Evolutionary conservation across 1,140 invertebrate genomes (phyloP), one percentile per base, ranked within the genome.

Genomic region (Apocrypta bakeri): DNA sequence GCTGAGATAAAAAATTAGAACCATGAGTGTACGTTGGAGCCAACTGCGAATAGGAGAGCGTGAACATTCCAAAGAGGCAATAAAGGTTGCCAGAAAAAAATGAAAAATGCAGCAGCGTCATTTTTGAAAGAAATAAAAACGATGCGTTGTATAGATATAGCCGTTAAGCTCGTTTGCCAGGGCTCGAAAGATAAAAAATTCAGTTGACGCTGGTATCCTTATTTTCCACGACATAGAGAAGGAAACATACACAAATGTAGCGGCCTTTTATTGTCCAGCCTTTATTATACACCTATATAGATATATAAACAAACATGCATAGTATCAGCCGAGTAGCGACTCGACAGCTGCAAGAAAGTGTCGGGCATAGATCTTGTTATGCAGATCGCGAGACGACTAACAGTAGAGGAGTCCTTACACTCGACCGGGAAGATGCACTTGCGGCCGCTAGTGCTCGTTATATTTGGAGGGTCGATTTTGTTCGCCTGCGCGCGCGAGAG

Each of bases 331-430:
- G 21, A 14, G 31, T 71, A 63, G 56, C 64, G 24, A 31, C 31
- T 9, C 31, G 31, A 24, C 71, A 48, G 71, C 71, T 73, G 71
- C 71, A 25, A 42, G 71, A 73, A 73, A 73, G 71, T 73, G 40
- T n/a, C n/a, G 37, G 21, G 33, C 33, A n/a, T 73, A 40, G 33
- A 73, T 73, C 71, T 73, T 27, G 71, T 73, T 73, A 73, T 73
- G 71, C 71, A 73, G 40, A 73, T 73, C 33, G 21, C 68, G 21
- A 71, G 68, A 9, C 11, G 31, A 9, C 27, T 12, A 29, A 21
- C 42, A 56, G 48, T 56, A 17, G 64, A n/a, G 24, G 64, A 66
- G n/a, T 66, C 27, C 11, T 29, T 29, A 33, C 24, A 69, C 31
- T 9, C 68, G 68, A 6, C 66, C 27, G 1, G 25, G 25, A 25